phyloP scores from a whole-genome alignment of 1,140 invertebrate genomes.

The Temnothorax nylanderi region DNA sequence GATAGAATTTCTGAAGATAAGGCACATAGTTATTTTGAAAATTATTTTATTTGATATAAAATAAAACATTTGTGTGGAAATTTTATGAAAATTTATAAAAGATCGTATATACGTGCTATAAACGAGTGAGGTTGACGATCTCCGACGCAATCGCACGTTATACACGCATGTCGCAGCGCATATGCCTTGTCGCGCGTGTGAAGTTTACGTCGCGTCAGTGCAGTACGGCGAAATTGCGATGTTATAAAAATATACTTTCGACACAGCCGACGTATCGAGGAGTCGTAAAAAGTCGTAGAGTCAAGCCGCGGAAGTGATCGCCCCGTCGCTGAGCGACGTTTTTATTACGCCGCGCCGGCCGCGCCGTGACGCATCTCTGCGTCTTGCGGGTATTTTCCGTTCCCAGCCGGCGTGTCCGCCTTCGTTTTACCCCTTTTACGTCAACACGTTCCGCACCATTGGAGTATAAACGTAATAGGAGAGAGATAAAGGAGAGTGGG shows the following conservation, averaged over 20 bases:
- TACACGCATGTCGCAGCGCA: too few relatives aligned
- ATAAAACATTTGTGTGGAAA: not conserved
- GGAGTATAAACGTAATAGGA: slow-evolving; percentile 23
- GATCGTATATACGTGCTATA: not conserved
- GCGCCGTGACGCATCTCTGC: slow-evolving; percentile 3
- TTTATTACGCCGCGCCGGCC: slow-evolving; percentile 14
- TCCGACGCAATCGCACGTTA: not conserved
- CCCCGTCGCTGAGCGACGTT: not conserved
- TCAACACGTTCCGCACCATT: slow-evolving; percentile 28
- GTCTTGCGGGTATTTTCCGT: slow-evolving; percentile 42
- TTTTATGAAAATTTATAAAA: not conserved
- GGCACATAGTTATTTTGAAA: too few relatives aligned
- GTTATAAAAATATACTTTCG: slow-evolving; percentile 51
- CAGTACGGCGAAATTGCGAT: slow-evolving; percentile 2
- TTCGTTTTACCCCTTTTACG: slow-evolving; percentile 18
- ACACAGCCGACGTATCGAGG: not conserved
- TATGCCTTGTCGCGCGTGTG: not conserved
- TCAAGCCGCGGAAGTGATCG: slow-evolving; percentile 26
- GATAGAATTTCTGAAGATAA: not conserved
- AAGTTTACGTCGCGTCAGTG: not conserved
- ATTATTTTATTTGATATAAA: slow-evolving; percentile 4
- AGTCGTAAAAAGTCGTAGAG: not conserved
- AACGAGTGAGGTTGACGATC: not conserved
- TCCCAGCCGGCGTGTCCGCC: slow-evolving; percentile 29
- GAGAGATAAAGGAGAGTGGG: slow-evolving; percentile 28